Conservation (phyloP, 2,113 vertebrate species). For the Narcine bancroftii region DNA sequence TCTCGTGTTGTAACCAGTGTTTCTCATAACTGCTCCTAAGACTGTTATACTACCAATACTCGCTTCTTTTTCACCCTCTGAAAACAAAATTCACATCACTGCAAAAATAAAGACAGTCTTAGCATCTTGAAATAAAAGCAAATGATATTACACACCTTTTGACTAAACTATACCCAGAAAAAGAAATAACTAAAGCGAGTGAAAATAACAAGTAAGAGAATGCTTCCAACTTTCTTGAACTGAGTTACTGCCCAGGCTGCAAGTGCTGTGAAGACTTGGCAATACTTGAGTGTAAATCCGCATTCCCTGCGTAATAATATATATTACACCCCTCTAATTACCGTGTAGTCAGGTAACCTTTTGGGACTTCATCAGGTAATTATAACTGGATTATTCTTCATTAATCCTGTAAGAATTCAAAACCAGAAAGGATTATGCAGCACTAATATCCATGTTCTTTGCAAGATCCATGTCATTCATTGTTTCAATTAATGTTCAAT, state of each 20-base stretch:
- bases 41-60: neutral
- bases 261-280: slow-evolving; percentile 45
- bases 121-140: neutral
- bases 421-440: slow-evolving; percentile 58
- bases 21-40: neutral
- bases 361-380: slow-evolving; percentile 61
- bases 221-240: neutral
- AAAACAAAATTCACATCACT: neutral
- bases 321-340: slow-evolving; percentile 59
- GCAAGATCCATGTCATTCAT: slow-evolving; percentile 53
- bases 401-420: slow-evolving; percentile 59
- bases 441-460: slow-evolving; percentile 51
- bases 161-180: neutral
- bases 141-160: neutral
- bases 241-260: neutral
- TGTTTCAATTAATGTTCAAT: slow-evolving; percentile 60
- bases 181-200: neutral
- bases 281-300: slow-evolving; percentile 57
- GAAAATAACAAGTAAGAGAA: neutral
- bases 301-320: slow-evolving; percentile 54
- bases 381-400: slow-evolving; percentile 56
- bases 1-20: neutral
- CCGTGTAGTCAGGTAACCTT: slow-evolving; percentile 54
- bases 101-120: neutral
- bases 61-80: neutral